Evolutionary conservation across 2,113 vertebrate species (phyloP), one percentile per base, ranked within the genome.

Genomic region (Todiramphus saurophagus): DNA sequence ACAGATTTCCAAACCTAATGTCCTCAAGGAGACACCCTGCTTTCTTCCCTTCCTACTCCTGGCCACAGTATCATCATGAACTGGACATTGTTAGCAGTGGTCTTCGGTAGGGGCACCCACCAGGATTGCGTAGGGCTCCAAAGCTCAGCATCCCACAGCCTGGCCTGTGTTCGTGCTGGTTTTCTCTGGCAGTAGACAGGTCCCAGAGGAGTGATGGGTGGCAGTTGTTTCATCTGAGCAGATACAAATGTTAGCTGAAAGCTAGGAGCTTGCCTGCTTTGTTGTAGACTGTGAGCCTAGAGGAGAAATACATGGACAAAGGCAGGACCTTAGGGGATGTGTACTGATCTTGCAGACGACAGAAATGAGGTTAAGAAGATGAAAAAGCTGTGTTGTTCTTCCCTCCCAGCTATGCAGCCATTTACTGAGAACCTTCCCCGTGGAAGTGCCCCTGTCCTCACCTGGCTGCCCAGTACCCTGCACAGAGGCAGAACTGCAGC

Each of bases 91-190:
- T 18, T 37, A 44, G 53, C 27, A 48, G n/a, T 27, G 28, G 7
- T 81, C 6, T 59, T 25, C 31, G 56, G 12, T 21, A 27, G 67
- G 44, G 25, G 3, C 46, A 50, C 8, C 6, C 64, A 43, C 35
- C 17, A 39, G n/a, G 18, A 1, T 13, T 8, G 4, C 0, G 0
- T 1, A 3, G 31, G 12, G 13, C 35, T 81, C 69, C 21, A 25
- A 7, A 73, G 62, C 27, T 48, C 56, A 41, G 68, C 27, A 24
- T 39, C 59, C 43, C 23, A 0, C 44, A 13, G 28, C 13, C 3
- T n/a, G 43, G 7, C n/a, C 35, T 55, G 17, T 16, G 48, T 13
- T 46, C 2, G 0, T 35, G 41, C 19, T 62, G 74, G 5, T 37
- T 82, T 19, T 16, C 62, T 35, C 35, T 77, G 70, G 33, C 33